These are phyloP conservation scores for Monochamus saltuarius DNA, from an alignment of 1,140 invertebrate species.

Conservation along the genomic window DNA sequence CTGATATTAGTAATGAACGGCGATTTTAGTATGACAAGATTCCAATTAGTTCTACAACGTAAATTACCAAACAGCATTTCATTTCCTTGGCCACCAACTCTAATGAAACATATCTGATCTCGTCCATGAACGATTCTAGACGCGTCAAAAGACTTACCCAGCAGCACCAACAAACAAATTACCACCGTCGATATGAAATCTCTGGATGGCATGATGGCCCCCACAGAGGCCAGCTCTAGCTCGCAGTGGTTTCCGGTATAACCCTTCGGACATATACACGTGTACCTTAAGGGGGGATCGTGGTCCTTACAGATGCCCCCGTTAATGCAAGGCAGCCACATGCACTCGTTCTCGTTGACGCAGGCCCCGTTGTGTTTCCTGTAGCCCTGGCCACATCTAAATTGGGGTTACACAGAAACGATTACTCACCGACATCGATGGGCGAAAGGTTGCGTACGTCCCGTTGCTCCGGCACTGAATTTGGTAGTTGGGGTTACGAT, in stretches of 20 bases:
- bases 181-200: slow-evolving; percentile 83
- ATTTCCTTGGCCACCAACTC: too few relatives aligned
- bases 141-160: slow-evolving; percentile 62
- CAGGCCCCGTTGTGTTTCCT: slow-evolving; percentile 63
- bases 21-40: too few relatives aligned
- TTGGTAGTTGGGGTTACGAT: background rate
- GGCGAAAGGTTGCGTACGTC: background rate
- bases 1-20: too few relatives aligned
- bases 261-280: slow-evolving; percentile 71
- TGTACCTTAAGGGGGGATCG: slow-evolving; percentile 69
- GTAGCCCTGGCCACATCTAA: slow-evolving; percentile 73
- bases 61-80: too few relatives aligned
- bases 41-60: too few relatives aligned
- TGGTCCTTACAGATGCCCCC: slow-evolving; percentile 72
- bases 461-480: slow-evolving; percentile 26
- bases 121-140: background rate
- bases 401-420: slow-evolving; percentile 22
- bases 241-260: slow-evolving; percentile 81
- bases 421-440: slow-evolving; percentile 8
- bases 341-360: slow-evolving; percentile 76
- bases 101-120: background rate
- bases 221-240: slow-evolving; percentile 69
- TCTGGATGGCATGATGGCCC: slow-evolving; percentile 73
- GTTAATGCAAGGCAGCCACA: slow-evolving; percentile 68
- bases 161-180: slow-evolving; percentile 71